Conservation (phyloP, 2,113 vertebrate genomes). For the Perccottus glenii region DNA sequence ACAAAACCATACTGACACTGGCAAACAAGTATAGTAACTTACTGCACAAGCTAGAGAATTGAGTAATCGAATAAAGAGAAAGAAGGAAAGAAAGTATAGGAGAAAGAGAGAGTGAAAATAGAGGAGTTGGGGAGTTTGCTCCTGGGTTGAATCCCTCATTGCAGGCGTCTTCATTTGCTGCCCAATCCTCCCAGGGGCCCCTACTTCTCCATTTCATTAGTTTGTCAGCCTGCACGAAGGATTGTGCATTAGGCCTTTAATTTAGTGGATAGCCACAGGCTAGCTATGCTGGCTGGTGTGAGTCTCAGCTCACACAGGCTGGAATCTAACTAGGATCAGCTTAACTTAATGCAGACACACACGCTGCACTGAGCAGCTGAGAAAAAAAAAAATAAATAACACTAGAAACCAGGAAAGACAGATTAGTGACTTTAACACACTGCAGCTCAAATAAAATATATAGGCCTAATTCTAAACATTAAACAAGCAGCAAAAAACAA, state of each 20-base stretch:
- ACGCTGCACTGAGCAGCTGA: constrained; percentile 33
- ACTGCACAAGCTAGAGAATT: constrained; percentile 29
- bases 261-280: constrained; percentile 90
- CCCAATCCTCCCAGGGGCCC: constrained; percentile 79
- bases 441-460: too few species aligned
- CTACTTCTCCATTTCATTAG: constrained; percentile 89
- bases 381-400: constrained; percentile 1
- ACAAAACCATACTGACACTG: constrained; percentile 17
- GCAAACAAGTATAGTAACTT: constrained; percentile 25
- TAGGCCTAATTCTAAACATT: neutral
- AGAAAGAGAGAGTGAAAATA: constrained; percentile 42
- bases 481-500: neutral
- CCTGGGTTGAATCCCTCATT: constrained; percentile 76
- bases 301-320: constrained; percentile 79
- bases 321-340: constrained; percentile 85
- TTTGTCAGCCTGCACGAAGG: constrained; percentile 86
- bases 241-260: constrained; percentile 91
- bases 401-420: neutral
- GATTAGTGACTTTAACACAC: neutral
- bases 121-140: constrained; percentile 71
- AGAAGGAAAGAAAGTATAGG: constrained; percentile 32
- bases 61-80: neutral
- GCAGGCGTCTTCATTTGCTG: constrained; percentile 83
- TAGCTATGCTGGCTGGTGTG: constrained; percentile 78
- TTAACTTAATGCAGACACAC: constrained; percentile 59